Conservation (phyloP, 2,888 invertebrate species). For the Quadroppia sp. region DNA sequence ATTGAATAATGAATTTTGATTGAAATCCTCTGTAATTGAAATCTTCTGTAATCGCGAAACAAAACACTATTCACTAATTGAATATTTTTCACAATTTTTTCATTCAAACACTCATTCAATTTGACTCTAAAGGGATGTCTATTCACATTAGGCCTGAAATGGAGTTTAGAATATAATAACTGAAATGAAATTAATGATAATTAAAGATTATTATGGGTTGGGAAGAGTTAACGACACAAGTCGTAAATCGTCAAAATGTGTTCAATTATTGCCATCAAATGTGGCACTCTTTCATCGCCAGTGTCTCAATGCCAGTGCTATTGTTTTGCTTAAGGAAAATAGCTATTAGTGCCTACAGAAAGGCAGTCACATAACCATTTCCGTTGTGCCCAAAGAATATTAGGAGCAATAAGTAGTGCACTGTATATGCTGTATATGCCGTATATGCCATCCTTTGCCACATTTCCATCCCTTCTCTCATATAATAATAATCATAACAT, state of each 20-base stretch:
- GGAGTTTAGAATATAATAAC: not conserved
- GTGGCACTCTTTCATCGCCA: not conserved
- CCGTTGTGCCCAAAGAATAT: slow-evolving; percentile 23
- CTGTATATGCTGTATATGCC: not conserved
- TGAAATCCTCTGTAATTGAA: not conserved
- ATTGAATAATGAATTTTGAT: slow-evolving; percentile 14
- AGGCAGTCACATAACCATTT: slow-evolving; percentile 22
- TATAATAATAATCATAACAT: slow-evolving; percentile 9
- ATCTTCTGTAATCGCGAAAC: not conserved
- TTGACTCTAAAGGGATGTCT: not conserved
- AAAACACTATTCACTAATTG: not conserved
- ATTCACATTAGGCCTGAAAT: not conserved
- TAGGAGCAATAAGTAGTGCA: slow-evolving; percentile 16
- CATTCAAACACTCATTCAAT: not conserved
- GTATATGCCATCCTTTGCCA: not conserved
- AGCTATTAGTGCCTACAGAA: slow-evolving; percentile 5
- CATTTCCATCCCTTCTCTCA: not conserved
- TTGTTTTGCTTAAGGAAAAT: slow-evolving; percentile 21
- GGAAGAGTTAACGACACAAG: slow-evolving; percentile 6
- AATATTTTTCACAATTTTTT: not conserved
- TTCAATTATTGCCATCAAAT: slow-evolving; percentile 21
- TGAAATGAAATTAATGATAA: slow-evolving; percentile 16
- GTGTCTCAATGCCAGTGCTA: not conserved
- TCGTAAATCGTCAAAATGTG: slow-evolving; percentile 13
- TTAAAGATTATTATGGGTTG: slow-evolving; percentile 16